Evolutionary conservation across 1,140 invertebrate genomes (phyloP), one percentile per base, ranked within the genome.

Genomic region (Pogonomyrmex californicus): DNA sequence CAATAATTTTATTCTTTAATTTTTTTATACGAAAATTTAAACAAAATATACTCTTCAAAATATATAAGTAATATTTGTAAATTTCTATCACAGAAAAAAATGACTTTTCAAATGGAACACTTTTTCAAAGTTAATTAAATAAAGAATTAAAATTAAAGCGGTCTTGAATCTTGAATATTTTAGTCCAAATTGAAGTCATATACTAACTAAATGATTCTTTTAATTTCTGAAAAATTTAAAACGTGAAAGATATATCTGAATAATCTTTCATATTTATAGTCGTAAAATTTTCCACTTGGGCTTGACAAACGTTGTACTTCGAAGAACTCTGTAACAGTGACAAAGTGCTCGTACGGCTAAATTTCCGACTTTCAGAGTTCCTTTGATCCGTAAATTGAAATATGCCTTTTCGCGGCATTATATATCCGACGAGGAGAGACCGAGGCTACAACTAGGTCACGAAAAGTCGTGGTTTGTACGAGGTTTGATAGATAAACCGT

Each of bases 401-500:
- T 54, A 82, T 58, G 58, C 12, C 71, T 85, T 65, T 10, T 33
- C 77, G 17, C 33, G 4, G 4, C 14, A 17, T 60, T 78, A 23
- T 23, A 23, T 23, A 56, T 75, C n/a, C 58, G 33, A 44, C 30
- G 49, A 85, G 23, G 23, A 81, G 23, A 81, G 36, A 58, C 6
- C 56, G 14, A n/a, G 36, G 41, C 54, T 47, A 23, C 47, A 79
- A 78, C 58, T 38, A 51, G 71, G 77, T 86, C 54, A 76, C 6
- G 9, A 12, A 12, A 51, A 86, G 51, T 71, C 36, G 56, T 73
- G 51, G 41, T n/a, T n/a, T n/a, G n/a, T 62, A 30, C 73, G 49
- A 65, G 87, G 49, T 23, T 23, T 33, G 62, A 82, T 63, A 89
- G 78, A 90, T 91, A 88, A 86, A 83, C 51, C 47, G 77, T 88